Evolutionary conservation across 2,113 vertebrate species (phyloP).

Genomic region (Ibidorhyncha struthersii): DNA sequence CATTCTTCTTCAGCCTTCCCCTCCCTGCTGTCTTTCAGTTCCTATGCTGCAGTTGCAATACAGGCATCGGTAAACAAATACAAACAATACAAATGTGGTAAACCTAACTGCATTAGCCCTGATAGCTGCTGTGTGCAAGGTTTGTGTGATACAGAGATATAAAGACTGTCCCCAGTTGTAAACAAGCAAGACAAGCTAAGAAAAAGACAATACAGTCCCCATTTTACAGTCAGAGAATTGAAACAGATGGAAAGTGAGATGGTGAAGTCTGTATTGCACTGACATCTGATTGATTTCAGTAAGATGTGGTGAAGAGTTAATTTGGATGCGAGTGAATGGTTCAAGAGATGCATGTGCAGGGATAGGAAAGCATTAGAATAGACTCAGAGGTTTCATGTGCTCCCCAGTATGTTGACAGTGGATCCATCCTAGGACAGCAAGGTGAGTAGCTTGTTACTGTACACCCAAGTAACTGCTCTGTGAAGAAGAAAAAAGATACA

Average conservation of each 20-base stretch:
- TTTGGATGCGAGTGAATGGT: neutral
- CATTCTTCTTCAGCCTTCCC: neutral
- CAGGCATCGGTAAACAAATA: too few relatives aligned
- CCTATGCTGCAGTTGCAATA: fast-evolving
- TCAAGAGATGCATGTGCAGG: neutral
- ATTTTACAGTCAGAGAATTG: neutral
- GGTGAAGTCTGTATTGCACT: neutral
- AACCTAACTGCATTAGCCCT: fast-evolving
- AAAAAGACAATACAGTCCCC: neutral
- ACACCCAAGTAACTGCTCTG: neutral
- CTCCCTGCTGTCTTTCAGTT: neutral
- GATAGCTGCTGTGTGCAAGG: neutral
- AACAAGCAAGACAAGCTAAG: neutral
- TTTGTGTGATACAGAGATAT: too few relatives aligned
- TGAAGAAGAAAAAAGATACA: neutral
- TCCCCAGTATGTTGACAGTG: neutral
- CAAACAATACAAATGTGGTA: neutral
- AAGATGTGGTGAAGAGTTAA: neutral
- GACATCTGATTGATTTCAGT: neutral
- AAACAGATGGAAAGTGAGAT: neutral
- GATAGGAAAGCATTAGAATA: neutral
- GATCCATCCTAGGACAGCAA: neutral
- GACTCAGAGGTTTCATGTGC: neutral
- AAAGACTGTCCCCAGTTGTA: neutral
- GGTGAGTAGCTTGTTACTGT: neutral